Base-by-base conservation (phyloP, 2,113 vertebrate genomes). In the Corynorhinus townsendii region DNA sequence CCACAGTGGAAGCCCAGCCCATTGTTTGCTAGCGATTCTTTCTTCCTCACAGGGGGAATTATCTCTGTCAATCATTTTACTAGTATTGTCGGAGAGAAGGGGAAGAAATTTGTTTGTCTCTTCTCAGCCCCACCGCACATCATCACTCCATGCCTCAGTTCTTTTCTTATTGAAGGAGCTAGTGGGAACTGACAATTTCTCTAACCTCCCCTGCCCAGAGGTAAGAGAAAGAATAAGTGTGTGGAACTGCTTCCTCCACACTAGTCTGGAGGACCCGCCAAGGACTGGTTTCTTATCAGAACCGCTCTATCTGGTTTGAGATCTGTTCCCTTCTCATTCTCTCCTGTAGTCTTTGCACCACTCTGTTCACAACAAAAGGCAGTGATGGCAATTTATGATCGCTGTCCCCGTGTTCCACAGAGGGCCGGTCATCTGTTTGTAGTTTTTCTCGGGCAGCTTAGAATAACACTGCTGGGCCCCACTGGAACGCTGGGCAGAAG, bases 41-140 rank as follows among this genome's bases (percentile, higher is more conserved):
- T 26, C n/a, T 38, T 20, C 77, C 56, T 81, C 95, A 72, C 85
- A 35, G 7, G 59, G 90, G 96, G 92, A 96, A 92, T 94, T 93
- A 38, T 81, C 72, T 68, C 95, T 96, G 95, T 76, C 97, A 96
- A 86, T 95, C 95, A 97, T 33, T 43, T 94, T 40, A 62, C 59
- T 28, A 28, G 26, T 5, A 75, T n/a, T 91, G 88, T 88, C 14
- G 45, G 92, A 75, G 56, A 62, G 86, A 83, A 62, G 11, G 38
- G 82, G 95, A 75, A 81, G 86, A 59, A 76, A 62, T 59, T 11
- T 71, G 68, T 69, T 5, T 75, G 68, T 88, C 54, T 96, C 68
- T 82, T 66, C 92, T 54, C 16, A 76, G 81, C 28, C 77, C n/a
- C 28, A 1, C 38, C 5, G 38, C 45, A 52, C 76, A 38, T 54